phyloP scores from a whole-genome alignment of 2,888 invertebrate species.

The Pammene aurita region DNA sequence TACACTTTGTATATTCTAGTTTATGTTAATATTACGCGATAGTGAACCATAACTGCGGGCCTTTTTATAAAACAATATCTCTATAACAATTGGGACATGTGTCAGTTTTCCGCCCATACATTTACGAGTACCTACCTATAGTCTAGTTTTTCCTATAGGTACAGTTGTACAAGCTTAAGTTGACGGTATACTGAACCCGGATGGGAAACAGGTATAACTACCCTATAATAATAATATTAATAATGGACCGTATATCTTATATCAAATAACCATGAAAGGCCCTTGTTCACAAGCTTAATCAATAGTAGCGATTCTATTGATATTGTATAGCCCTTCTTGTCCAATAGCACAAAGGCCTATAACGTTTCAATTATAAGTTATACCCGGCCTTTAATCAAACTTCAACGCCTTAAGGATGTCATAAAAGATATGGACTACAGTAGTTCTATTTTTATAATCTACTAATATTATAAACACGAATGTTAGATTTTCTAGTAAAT shows the following conservation, averaged over 20 bases:
- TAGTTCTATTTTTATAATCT: slow-evolving; percentile 1
- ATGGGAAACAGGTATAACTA: too few relatives aligned
- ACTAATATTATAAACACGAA: background rate
- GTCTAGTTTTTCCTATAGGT: too few relatives aligned
- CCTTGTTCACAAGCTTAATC: slow-evolving; percentile 30
- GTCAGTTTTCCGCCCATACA: too few relatives aligned
- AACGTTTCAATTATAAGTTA: slow-evolving; percentile 42
- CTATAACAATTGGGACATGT: too few relatives aligned
- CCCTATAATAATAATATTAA: background rate
- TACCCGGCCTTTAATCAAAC: slow-evolving; percentile 44
- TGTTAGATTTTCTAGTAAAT: too few relatives aligned
- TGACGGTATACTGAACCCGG: too few relatives aligned
- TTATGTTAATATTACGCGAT: too few relatives aligned
- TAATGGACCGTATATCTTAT: background rate
- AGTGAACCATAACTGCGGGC: too few relatives aligned
- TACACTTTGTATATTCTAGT: too few relatives aligned
- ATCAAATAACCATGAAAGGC: slow-evolving; percentile 12
- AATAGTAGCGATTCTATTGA: slow-evolving; percentile 27
- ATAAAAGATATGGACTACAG: slow-evolving; percentile 31
- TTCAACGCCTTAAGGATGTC: slow-evolving; percentile 35
- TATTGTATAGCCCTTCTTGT: slow-evolving; percentile 16
- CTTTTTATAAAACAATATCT: too few relatives aligned
- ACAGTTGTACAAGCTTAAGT: too few relatives aligned
- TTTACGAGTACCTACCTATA: too few relatives aligned
- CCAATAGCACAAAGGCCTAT: slow-evolving; percentile 36